Percentiles rank a stretch among this genome's conserved stretches.
Conservation (phyloP, 2,113 vertebrate species). For the Toxostoma redivivum region DNA sequence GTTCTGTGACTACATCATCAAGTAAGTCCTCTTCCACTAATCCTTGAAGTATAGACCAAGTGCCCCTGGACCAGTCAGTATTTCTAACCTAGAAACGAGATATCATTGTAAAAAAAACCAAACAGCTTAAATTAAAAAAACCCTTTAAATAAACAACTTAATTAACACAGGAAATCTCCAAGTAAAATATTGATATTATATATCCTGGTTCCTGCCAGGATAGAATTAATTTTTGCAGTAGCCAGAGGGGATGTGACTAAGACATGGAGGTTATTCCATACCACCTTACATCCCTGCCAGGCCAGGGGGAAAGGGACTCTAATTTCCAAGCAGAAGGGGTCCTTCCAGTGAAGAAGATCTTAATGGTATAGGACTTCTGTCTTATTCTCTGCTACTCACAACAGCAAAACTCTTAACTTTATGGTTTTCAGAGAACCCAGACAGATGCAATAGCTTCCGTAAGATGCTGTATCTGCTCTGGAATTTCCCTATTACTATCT, state of each 20-base stretch:
- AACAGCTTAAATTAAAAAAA: not conserved
- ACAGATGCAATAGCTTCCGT: not conserved
- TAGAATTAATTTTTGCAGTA: not conserved
- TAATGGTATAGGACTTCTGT: not conserved
- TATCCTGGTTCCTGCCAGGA: not conserved
- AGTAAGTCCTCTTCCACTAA: constrained; percentile 78
- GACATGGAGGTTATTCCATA: not conserved
- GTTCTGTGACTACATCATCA: constrained; percentile 82
- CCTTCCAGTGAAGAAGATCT: not conserved
- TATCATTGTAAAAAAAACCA: not conserved
- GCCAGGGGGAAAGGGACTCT: not conserved
- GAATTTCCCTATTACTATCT: not conserved
- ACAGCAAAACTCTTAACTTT: not conserved
- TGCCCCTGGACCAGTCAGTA: not conserved
- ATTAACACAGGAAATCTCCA: not conserved
- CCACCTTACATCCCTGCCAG: not conserved
- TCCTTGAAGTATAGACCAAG: constrained; percentile 60
- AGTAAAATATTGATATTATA: not conserved
- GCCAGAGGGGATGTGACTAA: not conserved
- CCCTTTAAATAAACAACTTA: not conserved
- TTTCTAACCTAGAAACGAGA: constrained; percentile 59
- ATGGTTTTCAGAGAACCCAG: not conserved
- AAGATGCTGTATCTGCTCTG: not conserved
- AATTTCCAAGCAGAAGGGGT: not conserved
- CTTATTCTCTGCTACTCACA: not conserved